Evolutionary conservation across 2,797 vertebrate species (phyloP), one percentile per base, ranked within the genome.

Genomic region (Sebastes paucispinis): DNA sequence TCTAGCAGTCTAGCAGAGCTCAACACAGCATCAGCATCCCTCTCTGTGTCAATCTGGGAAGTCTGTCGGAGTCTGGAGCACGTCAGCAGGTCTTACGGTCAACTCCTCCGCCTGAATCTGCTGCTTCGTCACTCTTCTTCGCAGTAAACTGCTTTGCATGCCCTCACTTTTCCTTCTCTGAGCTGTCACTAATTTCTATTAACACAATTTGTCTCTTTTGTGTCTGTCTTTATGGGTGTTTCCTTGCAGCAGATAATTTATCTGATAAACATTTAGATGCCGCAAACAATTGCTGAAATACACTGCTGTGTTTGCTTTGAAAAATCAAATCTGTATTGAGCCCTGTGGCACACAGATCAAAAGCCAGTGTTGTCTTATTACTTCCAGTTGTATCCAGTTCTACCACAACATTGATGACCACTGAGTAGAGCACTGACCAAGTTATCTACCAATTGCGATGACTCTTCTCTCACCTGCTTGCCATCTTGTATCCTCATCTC

Each of bases 21-120:
- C 75, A 74, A 74, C 81, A 84, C 79, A 34, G 86, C 69, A 76
- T 92, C 90, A 90, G 82, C 84, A 80, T 62, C 85, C 8, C 20
- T 65, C 66, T 85, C 66, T 25, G 20, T 66, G 87, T 91, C 92
- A 83, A 2, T 91, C 82, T 77, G 52, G 13, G 27, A 27, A 57
- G 60, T 34, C 36, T 63, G 68, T 65, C 16, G 9, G 63, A 63
- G 57, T 87, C 74, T 22, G 16, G 62, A 81, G 69, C 80, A 71
- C 64, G 52, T 81, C 70, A 71, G 75, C 36, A 36, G 2, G 20
- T 75, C 75, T 63, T 29, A 73, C 18, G 9, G 71, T 76, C 80
- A 57, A 73, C 57, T 74, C 29, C 62, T 75, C 39, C 9, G 13
- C 27, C 72, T 79, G 62, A 63, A 5, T 77, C 75, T 25, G 66